Percentiles rank a stretch among this genome's conserved stretches.
Evolutionary conservation across 2,797 vertebrate species (phyloP).

Genomic region (Avahi laniger): DNA sequence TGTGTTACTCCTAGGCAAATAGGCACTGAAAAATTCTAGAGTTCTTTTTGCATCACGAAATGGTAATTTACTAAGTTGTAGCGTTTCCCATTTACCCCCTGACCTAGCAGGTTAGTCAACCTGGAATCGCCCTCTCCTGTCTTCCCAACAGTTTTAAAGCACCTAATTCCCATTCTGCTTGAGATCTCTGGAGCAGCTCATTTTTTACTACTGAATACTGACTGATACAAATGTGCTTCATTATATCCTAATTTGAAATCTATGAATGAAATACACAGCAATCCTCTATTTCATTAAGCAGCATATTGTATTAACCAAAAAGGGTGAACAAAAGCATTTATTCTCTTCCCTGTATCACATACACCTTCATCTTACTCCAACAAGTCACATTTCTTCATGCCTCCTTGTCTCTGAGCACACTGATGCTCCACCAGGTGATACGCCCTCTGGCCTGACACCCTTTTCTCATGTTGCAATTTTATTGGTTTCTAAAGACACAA

Average conservation of each 20-base stretch:
- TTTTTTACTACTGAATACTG: not conserved
- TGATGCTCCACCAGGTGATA: not conserved
- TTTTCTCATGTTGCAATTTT: not conserved
- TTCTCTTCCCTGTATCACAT: not conserved
- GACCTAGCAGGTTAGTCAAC: not conserved
- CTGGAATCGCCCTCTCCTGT: not conserved
- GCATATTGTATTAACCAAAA: not conserved
- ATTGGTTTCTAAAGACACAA: not conserved
- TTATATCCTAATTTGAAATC: conserved; percentile 1
- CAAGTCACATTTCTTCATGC: not conserved
- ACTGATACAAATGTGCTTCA: not conserved
- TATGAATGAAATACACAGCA: not conserved
- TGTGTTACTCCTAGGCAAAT: not conserved
- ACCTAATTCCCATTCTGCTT: not conserved
- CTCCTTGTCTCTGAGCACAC: not conserved
- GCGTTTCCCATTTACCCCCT: not conserved
- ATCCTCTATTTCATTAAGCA: not conserved
- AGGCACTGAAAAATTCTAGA: not conserved
- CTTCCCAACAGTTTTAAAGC: not conserved
- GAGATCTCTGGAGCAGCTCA: not conserved
- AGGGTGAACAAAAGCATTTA: not conserved
- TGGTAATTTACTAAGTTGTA: not conserved
- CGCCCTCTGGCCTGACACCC: not conserved
- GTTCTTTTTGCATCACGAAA: not conserved
- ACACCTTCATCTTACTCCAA: not conserved